A percentile compares a stretch with the other conserved stretches of the same genome.
phyloP scores from a whole-genome alignment of 2,113 vertebrate species.

The Strigops habroptila region DNA sequence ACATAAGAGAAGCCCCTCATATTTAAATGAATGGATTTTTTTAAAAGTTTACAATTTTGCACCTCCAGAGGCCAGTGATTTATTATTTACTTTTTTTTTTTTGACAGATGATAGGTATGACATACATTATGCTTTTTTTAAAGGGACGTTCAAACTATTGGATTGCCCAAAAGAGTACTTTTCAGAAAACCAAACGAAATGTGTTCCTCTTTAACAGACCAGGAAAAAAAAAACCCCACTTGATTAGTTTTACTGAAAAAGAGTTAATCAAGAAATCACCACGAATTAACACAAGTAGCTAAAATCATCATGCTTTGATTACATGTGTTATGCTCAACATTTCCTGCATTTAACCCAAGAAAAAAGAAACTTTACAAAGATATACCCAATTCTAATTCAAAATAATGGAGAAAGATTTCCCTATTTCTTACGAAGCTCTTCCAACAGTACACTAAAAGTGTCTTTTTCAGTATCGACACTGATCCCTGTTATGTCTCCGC shows the following conservation, averaged over 20 bases:
- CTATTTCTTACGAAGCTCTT: not conserved
- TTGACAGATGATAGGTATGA: not conserved
- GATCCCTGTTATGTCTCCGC: not conserved
- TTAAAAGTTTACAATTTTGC: not conserved
- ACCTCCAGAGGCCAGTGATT: not conserved
- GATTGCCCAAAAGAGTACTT: not conserved
- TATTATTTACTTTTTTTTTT: not conserved
- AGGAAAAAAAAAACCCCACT: not conserved
- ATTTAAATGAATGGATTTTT: not conserved
- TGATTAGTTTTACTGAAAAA: not conserved
- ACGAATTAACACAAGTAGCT: not conserved
- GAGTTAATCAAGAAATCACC: not conserved
- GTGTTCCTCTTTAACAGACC: not conserved
- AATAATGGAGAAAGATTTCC: not conserved
- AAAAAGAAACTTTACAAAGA: not conserved
- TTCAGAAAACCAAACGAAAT: not conserved
- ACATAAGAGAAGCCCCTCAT: not conserved
- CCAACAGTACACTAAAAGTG: not conserved
- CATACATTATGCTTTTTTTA: not conserved
- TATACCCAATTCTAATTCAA: not conserved
- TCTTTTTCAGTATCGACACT: not conserved
- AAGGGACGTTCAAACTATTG: not conserved
- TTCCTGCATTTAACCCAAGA: not conserved
- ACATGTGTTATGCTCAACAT: rapidly evolving
- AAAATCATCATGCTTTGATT: not conserved